phyloP scores from a whole-genome alignment of 2,113 vertebrate species.

The Cyprinodon brontotheroides region DNA sequence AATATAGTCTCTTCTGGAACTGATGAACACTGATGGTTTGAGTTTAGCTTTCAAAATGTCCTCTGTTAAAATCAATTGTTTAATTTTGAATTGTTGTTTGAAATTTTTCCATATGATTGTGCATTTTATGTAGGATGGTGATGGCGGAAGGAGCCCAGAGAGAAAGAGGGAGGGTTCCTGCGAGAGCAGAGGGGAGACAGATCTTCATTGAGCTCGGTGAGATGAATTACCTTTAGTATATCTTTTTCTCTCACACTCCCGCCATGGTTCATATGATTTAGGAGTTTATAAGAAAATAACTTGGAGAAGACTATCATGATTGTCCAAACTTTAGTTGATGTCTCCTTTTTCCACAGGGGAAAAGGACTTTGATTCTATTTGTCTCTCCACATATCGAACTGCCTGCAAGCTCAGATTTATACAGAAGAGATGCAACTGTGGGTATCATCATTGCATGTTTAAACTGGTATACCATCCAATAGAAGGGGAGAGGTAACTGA shows the following conservation, averaged over 20 bases:
- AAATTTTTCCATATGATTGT: neutral
- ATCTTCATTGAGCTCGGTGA: slow-evolving; percentile 95
- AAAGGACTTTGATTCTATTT: slow-evolving; percentile 92
- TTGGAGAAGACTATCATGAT: neutral
- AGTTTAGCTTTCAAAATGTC: neutral
- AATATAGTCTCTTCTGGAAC: too few species aligned
- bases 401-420: slow-evolving; percentile 95
- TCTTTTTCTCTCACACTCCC: neutral
- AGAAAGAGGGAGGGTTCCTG: slow-evolving; percentile 82
- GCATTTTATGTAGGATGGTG: slow-evolving; percentile 87
- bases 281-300: neutral
- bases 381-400: slow-evolving; percentile 92
- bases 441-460: slow-evolving; percentile 65
- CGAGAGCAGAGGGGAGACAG: slow-evolving; percentile 84
- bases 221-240: slow-evolving; percentile 30
- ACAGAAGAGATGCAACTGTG: slow-evolving; percentile 94
- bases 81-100: neutral
- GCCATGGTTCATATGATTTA: neutral
- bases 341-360: slow-evolving; percentile 76
- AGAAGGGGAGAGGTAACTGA: neutral
- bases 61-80: neutral
- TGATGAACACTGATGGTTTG: too few species aligned
- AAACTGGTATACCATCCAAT: neutral
- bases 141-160: slow-evolving; percentile 92
- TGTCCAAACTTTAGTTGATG: neutral